phyloP scores from a whole-genome alignment of 2,888 invertebrate species.

The Apeira syringaria region DNA sequence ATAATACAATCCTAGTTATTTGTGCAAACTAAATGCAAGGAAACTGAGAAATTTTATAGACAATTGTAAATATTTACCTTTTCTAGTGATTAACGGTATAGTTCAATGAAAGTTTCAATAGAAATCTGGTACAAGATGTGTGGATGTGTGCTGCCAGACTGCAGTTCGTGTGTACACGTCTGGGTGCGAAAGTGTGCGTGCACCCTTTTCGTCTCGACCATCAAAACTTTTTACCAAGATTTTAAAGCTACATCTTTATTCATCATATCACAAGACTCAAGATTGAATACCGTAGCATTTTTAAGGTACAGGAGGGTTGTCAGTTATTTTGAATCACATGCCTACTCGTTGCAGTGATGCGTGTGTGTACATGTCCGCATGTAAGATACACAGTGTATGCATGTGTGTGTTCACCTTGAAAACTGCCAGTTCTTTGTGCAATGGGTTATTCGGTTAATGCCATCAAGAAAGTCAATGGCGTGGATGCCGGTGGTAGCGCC shows the following conservation, averaged over 20 bases:
- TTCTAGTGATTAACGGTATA: conserved; percentile 22
- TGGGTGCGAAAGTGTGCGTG: conserved; percentile 57
- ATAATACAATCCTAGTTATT: no score
- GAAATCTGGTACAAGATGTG: conserved; percentile 34
- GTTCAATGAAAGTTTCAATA: conserved; percentile 41
- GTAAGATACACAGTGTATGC: conserved; percentile 22
- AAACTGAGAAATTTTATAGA: conserved; percentile 2
- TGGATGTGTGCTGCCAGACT: conserved; percentile 62
- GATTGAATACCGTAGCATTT: conserved; percentile 24
- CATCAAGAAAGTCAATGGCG: conserved; percentile 82
- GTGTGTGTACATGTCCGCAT: conserved; percentile 28
- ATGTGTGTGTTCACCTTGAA: conserved; percentile 82
- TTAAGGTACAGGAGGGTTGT: conserved; percentile 33
- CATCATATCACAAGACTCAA: conserved; percentile 39
- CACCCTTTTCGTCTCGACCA: conserved; percentile 73
- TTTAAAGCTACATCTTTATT: conserved; percentile 23
- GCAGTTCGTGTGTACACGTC: conserved; percentile 57
- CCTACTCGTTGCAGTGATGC: conserved; percentile 40
- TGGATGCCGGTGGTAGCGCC: conserved; percentile 66
- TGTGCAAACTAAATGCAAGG: conserved; percentile 1
- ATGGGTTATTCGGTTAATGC: conserved; percentile 85
- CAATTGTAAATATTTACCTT: conserved; percentile 24
- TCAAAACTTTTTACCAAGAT: conserved; percentile 22
- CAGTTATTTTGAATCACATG: conserved; percentile 72
- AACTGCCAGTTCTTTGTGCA: conserved; percentile 81